Evolutionary conservation across 2,888 invertebrate genomes (phyloP), one percentile per base, ranked within the genome.

Genomic region (Cosmorhoe ocellata): DNA sequence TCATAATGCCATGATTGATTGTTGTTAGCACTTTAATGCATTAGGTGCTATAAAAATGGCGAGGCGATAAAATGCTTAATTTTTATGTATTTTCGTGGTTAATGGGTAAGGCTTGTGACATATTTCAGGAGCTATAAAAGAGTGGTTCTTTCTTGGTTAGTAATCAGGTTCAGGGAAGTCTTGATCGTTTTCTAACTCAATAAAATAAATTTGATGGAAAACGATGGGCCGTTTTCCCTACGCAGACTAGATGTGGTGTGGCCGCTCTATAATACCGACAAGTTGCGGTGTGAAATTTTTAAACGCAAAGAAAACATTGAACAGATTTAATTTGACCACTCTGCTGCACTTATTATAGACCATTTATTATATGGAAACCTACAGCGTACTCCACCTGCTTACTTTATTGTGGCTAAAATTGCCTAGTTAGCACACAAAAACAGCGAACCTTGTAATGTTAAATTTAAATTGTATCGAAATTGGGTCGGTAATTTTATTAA

Each of bases 1-100:
- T 74, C 74, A 79, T 81, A 79, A 77, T 71, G 71, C 74, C 62
- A 76, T 83, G 84, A 84, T 84, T 80, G 82, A 84, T 84, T 71
- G 79, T 69, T 72, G 73, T 81, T 81, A 73, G 73, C 79, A 80
- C 79, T 83, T 59, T 76, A 80, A 70, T 74, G 71, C 74, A 75
- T 79, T 79, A 74, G 65, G 66, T 59, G 61, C 47, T 63, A 57
- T 69, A 66, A 66, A 69, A 69, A 68, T 61, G 70, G 69, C 68
- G 68, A 73, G 67, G 68, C 63, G 56, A 59, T 62, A 62, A 48
- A 56, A 53, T 57, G 38, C 31, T 46, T 40, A 22, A 48, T 51
- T 53, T 56, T 56, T 47, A 39, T 51, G 43, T 46, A 51, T 47
- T 52, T 56, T 52, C 32, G 22, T 33, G 37, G 22, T 24, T 30